Evolutionary conservation across 2,113 vertebrate species (phyloP).

Genomic region (Hucho hucho): DNA sequence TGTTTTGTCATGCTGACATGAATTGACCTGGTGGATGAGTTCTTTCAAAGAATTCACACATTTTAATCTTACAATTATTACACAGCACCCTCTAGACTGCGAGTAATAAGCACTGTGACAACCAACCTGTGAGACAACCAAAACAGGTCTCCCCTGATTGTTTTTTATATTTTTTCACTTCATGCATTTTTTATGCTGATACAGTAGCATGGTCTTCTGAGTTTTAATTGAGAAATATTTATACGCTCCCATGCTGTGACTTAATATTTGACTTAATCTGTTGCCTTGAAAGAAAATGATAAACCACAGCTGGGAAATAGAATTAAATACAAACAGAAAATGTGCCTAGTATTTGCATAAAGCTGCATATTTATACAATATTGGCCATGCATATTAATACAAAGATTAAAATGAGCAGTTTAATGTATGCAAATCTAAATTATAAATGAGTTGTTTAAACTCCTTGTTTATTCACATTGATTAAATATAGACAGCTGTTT

Average conservation of each 20-base stretch:
- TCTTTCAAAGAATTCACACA: too few relatives aligned
- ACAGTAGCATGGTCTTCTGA: constrained; percentile 65
- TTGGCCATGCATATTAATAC: constrained; percentile 80
- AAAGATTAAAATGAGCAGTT: constrained; percentile 77
- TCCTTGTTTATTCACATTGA: constrained; percentile 80
- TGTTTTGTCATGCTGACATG: too few relatives aligned
- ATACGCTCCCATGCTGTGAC: constrained; percentile 71
- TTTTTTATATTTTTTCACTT: constrained; percentile 36
- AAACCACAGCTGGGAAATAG: constrained; percentile 74
- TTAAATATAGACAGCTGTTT: constrained; percentile 83
- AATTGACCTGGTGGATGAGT: too few relatives aligned
- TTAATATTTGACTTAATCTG: constrained; percentile 74
- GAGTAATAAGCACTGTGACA: too few relatives aligned
- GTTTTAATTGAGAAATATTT: constrained; percentile 75
- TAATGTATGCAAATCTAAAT: constrained; percentile 85
- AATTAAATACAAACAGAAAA: constrained; percentile 80
- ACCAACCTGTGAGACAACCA: too few relatives aligned
- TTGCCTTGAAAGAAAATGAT: constrained; percentile 72
- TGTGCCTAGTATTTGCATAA: constrained; percentile 76
- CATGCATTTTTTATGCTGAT: constrained; percentile 71
- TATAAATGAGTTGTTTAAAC: constrained; percentile 83
- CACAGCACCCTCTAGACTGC: too few relatives aligned
- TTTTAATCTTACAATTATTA: too few relatives aligned
- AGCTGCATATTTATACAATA: constrained; percentile 82
- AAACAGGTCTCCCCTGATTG: constrained; percentile 21